Conservation (phyloP, 2,888 invertebrate genomes). For the Elysia crispata region DNA sequence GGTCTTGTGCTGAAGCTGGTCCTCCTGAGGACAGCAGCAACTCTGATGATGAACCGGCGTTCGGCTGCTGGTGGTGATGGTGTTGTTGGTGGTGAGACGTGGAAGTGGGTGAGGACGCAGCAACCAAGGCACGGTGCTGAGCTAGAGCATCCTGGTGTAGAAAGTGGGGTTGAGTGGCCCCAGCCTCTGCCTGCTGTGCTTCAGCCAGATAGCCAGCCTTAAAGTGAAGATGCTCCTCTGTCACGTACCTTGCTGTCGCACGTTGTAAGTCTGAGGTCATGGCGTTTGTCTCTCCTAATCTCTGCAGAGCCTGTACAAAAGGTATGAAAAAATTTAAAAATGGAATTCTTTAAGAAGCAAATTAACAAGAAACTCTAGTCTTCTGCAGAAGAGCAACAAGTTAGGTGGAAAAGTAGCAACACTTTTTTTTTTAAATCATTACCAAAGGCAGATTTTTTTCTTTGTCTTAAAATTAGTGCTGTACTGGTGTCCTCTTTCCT, state of each 20-base stretch:
- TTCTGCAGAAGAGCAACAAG: too few species aligned
- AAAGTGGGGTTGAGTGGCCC: constrained; percentile 19
- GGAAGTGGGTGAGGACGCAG: constrained; percentile 34
- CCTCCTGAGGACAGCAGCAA: constrained; percentile 37
- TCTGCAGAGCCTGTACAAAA: constrained; percentile 47
- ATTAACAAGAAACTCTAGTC: too few species aligned
- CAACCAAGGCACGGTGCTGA: constrained; percentile 45
- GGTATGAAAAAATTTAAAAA: too few species aligned
- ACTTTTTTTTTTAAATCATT: too few species aligned
- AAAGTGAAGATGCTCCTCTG: constrained; percentile 32
- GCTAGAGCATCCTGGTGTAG: constrained; percentile 43
- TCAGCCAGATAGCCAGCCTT: constrained; percentile 34
- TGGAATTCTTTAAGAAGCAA: too few species aligned
- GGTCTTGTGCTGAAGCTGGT: constrained; percentile 34
- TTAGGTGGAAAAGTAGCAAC: too few species aligned
- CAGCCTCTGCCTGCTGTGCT: constrained; percentile 38
- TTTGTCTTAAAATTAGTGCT: too few species aligned
- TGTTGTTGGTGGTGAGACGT: constrained; percentile 6
- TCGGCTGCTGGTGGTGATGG: background rate
- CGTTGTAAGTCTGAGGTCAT: constrained; percentile 40
- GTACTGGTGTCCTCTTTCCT: too few species aligned
- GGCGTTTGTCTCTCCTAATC: constrained; percentile 42
- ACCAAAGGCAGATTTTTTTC: too few species aligned
- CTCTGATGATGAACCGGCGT: background rate
- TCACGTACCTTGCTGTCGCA: constrained; percentile 15